Conservation (phyloP, 2,113 vertebrate species). For the Naja naja region DNA sequence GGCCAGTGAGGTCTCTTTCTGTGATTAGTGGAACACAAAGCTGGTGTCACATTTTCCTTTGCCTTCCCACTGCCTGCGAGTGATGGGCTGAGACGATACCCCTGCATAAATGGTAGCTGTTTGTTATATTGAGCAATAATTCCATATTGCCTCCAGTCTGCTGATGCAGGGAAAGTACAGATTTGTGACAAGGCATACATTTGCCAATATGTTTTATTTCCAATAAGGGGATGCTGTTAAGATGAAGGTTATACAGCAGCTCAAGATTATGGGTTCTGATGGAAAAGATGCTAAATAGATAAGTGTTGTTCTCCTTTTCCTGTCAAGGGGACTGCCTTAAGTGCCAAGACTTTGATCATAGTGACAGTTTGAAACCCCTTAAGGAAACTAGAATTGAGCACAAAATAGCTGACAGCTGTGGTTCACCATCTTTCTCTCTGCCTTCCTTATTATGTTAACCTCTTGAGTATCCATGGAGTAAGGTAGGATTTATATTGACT, state of each 20-base stretch:
- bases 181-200: slow-evolving; percentile 16
- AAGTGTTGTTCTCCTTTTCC: slow-evolving; percentile 46
- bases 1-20: neutral
- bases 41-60: neutral
- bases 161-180: slow-evolving; percentile 26
- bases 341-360: slow-evolving; percentile 65
- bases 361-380: slow-evolving; percentile 63
- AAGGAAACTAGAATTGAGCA: slow-evolving; percentile 62
- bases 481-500: slow-evolving; percentile 17
- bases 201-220: slow-evolving; percentile 10
- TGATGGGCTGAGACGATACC: neutral
- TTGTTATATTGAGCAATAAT: neutral
- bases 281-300: slow-evolving; percentile 54
- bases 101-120: neutral
- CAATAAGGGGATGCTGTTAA: slow-evolving; percentile 33
- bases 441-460: slow-evolving; percentile 47
- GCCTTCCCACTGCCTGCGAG: neutral
- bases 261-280: slow-evolving; percentile 49
- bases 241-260: slow-evolving; percentile 22
- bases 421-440: slow-evolving; percentile 39
- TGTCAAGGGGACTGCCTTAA: slow-evolving; percentile 48
- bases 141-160: slow-evolving; percentile 3
- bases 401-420: slow-evolving; percentile 58
- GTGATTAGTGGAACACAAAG: neutral
- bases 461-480: slow-evolving; percentile 44